Evolutionary conservation across 2,113 vertebrate species (phyloP), one percentile per base, ranked within the genome.

Genomic region (Tinamus guttatus): DNA sequence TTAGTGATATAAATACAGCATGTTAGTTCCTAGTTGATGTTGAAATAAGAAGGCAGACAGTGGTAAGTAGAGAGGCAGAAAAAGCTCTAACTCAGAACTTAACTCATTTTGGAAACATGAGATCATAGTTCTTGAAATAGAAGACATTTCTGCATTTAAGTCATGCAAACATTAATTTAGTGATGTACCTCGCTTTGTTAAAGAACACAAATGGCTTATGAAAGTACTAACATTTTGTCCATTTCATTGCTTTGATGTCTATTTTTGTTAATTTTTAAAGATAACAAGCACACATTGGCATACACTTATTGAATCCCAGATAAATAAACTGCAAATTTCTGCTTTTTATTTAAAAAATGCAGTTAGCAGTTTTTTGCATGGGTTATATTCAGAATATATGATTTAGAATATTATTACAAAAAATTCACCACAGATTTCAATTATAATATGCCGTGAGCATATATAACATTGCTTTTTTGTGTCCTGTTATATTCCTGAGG

Each of bases 211-310:
- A 76, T 59, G 94, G 51, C 71, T 84, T 90, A 82, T 95, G 86
- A 82, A 97, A 94, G 92, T 93, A 97, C 94, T 97, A 95, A 95
- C 62, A 54, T 71, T 87, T 87, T 87, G 43, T 64, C 80, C 94
- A 94, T 94, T 94, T 87, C 87, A 94, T 95, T 95, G 96, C 96
- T 95, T 97, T 94, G 76, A 59, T 83, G 51, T 88, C 6, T 69
- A 52, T 28, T 78, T 91, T 89, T 27, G 17, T 96, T 87, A 49
- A 41, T 89, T 93, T 95, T 87, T 83, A n/a, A 49, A 86, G 80
- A 59, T 92, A 93, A 92, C 71, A 88, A 87, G n/a, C 81, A 92
- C 62, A 73, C 24, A 79, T 63, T 85, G 43, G 22, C 78, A 95
- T 70, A 67, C 79, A 85, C 59, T 83, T 94, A 34, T 45, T 95